Percentiles rank a stretch among this genome's conserved stretches.
Conservation (phyloP, 2,888 invertebrate genomes). For the Drosophila setosimentum region DNA sequence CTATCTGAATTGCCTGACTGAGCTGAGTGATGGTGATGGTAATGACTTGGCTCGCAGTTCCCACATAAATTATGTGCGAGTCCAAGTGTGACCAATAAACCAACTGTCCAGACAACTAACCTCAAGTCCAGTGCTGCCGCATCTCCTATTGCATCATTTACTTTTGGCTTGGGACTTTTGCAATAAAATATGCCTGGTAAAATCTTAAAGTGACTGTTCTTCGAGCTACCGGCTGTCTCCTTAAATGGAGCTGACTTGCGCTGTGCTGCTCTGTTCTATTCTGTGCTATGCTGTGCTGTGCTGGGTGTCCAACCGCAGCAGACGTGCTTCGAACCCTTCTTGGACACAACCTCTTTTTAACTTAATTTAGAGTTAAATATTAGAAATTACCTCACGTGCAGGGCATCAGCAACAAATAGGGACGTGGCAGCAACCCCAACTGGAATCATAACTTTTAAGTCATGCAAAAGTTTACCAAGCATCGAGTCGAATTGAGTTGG, state of each 20-base stretch:
- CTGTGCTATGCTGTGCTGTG: neutral
- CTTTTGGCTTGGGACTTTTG: constrained; percentile 50
- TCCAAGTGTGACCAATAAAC: constrained; percentile 84
- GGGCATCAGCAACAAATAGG: constrained; percentile 40
- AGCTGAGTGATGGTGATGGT: constrained; percentile 71
- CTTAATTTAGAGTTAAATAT: constrained; percentile 80
- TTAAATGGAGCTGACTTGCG: constrained; percentile 10
- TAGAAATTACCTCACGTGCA: constrained; percentile 82
- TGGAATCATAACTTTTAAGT: constrained; percentile 75
- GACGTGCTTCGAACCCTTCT: constrained; percentile 50
- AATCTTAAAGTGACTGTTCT: constrained; percentile 53
- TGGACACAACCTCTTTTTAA: constrained; percentile 49
- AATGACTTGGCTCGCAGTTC: constrained; percentile 75
- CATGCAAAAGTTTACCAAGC: constrained; percentile 64
- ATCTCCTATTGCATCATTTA: constrained; percentile 41
- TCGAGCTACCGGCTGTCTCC: constrained; percentile 21
- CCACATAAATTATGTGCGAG: constrained; percentile 83
- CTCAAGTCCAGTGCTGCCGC: constrained; percentile 36
- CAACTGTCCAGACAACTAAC: constrained; percentile 73
- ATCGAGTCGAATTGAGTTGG: constrained; percentile 20
- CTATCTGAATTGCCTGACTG: constrained; percentile 53
- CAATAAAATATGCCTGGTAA: constrained; percentile 84
- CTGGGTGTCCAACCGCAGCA: constrained; percentile 51
- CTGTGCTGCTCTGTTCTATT: constrained; percentile 3
- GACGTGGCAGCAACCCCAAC: constrained; percentile 10